Conservation (phyloP, 2,888 invertebrate species). For the Synergus laeviventris region DNA sequence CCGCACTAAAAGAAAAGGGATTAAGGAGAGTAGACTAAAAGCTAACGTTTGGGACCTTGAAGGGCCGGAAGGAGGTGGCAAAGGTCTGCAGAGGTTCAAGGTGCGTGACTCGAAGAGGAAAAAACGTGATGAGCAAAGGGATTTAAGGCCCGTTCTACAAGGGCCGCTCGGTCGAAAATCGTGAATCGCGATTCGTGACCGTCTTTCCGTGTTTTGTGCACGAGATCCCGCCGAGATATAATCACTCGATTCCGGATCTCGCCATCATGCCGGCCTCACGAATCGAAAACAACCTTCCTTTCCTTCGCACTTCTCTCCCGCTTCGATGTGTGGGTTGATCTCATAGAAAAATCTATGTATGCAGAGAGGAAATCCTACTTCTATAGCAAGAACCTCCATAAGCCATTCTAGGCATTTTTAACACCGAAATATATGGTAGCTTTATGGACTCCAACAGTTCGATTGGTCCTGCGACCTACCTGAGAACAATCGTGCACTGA, state of each 20-base stretch:
- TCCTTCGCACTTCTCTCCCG: constrained; percentile 28
- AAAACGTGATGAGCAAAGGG: constrained; percentile 63
- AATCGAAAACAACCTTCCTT: constrained; percentile 54
- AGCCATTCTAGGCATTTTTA: neutral
- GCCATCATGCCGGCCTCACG: constrained; percentile 57
- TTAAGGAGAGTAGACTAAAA: constrained; percentile 9
- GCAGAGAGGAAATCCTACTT: neutral
- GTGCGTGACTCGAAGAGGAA: constrained; percentile 57
- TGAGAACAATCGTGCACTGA: no score
- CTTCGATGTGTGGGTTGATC: constrained; percentile 17
- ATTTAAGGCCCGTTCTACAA: constrained; percentile 54
- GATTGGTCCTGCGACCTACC: no score
- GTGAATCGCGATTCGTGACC: constrained; percentile 63
- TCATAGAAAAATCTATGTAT: neutral
- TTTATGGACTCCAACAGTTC: no score
- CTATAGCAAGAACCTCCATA: neutral
- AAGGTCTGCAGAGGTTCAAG: constrained; percentile 46
- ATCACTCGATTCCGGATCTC: constrained; percentile 59
- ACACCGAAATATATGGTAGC: neutral
- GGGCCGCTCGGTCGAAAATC: constrained; percentile 55
- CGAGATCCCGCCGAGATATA: constrained; percentile 60
- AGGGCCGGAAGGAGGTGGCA: constrained; percentile 43
- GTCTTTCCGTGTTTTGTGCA: constrained; percentile 61
- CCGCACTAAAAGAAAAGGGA: constrained; percentile 22
- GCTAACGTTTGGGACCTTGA: constrained; percentile 20